phyloP scores from a whole-genome alignment of 30 jellyfish, hydroid and myxozoan species.

The Chrysaora quinquecirrha region DNA sequence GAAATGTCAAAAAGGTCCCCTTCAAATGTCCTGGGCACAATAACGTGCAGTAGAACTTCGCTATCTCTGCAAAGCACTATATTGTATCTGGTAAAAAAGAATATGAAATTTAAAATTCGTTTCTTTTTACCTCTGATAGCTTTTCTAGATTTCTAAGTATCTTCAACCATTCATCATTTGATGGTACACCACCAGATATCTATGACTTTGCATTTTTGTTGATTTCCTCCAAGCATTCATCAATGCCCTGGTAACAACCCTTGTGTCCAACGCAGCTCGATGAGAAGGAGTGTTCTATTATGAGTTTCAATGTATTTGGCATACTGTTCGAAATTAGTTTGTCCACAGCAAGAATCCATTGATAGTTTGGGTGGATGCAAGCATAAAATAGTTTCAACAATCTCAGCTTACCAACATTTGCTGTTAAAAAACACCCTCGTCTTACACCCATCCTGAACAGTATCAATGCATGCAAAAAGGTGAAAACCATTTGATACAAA shows the following conservation, averaged over 20 bases:
- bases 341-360: neutral
- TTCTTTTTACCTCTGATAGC: too few relatives aligned
- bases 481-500: slow-evolving; percentile 18
- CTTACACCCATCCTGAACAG: slow-evolving; percentile 7
- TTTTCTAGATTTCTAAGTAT: slow-evolving; percentile 15
- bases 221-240: too few relatives aligned
- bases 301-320: neutral
- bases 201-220: slow-evolving; percentile 18
- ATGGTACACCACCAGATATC: slow-evolving; percentile 12
- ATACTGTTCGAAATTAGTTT: neutral
- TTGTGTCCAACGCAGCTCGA: neutral
- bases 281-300: neutral
- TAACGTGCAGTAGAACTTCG: too few relatives aligned
- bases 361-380: neutral
- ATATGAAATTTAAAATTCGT: too few relatives aligned
- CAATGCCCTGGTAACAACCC: slow-evolving; percentile 21
- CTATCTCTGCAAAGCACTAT: too few relatives aligned
- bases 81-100: too few relatives aligned
- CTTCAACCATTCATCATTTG: slow-evolving; percentile 14
- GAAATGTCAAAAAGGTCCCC: neutral
- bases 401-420: neutral
- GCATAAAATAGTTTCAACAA: neutral
- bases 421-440: neutral
- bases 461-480: slow-evolving; percentile 1
- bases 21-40: neutral